These are phyloP conservation scores for Xiphophorus maculatus DNA, from an alignment of 2,113 vertebrate species.

Conservation along the genomic window DNA sequence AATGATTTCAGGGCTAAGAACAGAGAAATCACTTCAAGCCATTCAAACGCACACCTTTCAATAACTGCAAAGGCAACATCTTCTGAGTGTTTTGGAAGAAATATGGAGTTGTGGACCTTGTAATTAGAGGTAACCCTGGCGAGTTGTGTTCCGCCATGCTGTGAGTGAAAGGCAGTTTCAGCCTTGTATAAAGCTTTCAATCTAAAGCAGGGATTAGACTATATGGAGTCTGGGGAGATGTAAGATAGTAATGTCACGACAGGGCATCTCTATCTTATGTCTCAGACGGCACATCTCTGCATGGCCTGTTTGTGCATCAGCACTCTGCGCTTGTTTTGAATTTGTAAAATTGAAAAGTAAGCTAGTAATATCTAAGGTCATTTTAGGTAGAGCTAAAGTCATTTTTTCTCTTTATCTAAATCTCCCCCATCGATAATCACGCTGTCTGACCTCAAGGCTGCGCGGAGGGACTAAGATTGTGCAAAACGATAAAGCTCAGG, in stretches of 20 bases:
- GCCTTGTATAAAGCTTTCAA: conserved; percentile 52
- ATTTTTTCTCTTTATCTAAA: conserved; percentile 58
- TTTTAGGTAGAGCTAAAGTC: conserved; percentile 40
- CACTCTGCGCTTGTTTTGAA: conserved; percentile 40
- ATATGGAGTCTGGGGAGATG: conserved; percentile 31
- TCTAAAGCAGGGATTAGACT: conserved; percentile 49
- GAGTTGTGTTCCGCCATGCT: conserved; percentile 21
- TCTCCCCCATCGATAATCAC: conserved; percentile 53
- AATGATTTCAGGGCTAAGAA: conserved; percentile 33
- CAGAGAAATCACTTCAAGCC: conserved; percentile 19
- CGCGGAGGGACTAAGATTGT: conserved; percentile 61
- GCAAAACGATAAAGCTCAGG: conserved; percentile 67
- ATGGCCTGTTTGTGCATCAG: conserved; percentile 4
- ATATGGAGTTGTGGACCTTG: conserved; percentile 33
- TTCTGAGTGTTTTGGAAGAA: conserved; percentile 47
- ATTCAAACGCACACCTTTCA: conserved; percentile 49
- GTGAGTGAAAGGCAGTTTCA: conserved; percentile 53
- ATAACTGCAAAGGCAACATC: conserved; percentile 33
- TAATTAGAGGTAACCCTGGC: conserved; percentile 53
- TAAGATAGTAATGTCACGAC: conserved; percentile 41
- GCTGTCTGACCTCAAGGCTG: conserved; percentile 38
- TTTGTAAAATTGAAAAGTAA: conserved; percentile 47
- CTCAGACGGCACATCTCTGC: conserved; percentile 23
- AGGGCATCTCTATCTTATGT: conserved; percentile 28
- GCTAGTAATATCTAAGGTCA: conserved; percentile 47